phyloP scores from a whole-genome alignment of 1,140 invertebrate species.

The Lutraria rhynchaena region DNA sequence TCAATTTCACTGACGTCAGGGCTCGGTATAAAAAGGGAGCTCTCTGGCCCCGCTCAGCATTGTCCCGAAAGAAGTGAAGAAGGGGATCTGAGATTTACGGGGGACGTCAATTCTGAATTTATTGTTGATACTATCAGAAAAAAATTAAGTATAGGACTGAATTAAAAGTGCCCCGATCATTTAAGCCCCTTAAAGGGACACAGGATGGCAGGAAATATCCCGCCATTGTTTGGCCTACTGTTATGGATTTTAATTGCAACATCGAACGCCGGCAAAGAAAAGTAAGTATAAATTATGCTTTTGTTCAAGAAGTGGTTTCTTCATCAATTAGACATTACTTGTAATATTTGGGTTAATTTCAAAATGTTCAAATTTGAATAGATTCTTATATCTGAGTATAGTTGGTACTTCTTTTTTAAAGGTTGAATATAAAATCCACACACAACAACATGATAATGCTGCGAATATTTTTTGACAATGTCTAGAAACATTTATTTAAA shows the following conservation, averaged over 20 bases:
- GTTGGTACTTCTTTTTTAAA: no score
- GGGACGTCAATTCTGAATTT: conserved; percentile 14
- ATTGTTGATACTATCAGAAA: neutral
- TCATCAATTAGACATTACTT: no score
- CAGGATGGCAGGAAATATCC: conserved; percentile 12
- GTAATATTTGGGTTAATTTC: no score
- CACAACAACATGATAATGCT: no score
- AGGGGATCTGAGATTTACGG: neutral
- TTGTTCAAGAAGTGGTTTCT: no score
- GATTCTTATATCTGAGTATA: no score
- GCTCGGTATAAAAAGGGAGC: conserved; percentile 4
- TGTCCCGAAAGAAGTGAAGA: conserved; percentile 10
- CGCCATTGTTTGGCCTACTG: conserved; percentile 13
- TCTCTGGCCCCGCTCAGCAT: neutral
- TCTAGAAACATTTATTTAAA: no score
- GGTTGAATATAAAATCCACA: no score
- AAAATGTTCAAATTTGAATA: no score
- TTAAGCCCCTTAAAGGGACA: conserved; percentile 42
- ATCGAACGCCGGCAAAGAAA: neutral
- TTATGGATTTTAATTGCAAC: conserved; percentile 23
- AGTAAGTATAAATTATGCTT: conserved; percentile 36
- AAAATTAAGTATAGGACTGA: conserved; percentile 3
- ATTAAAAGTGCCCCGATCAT: neutral
- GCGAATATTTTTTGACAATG: no score
- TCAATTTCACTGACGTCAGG: neutral